Evolutionary conservation across 1,140 invertebrate genomes (phyloP), one percentile per base, ranked within the genome.

Genomic region (Drosophila novamexicana): DNA sequence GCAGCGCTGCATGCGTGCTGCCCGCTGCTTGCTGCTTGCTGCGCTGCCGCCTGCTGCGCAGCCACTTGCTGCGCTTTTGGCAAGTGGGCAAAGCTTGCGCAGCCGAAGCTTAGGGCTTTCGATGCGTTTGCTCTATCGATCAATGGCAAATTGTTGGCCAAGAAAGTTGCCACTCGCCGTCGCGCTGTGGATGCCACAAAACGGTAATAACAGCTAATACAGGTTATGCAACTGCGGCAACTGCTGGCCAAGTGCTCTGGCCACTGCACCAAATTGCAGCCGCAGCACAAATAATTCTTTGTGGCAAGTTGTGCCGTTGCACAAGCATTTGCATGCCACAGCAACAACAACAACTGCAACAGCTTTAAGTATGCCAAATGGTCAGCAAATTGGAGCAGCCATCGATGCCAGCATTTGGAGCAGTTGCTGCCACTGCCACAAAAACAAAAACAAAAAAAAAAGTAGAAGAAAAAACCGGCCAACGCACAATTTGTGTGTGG

Each of bases 131-230:
- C 29, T 68, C 52, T 61, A 58, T 69, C 78, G 65, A 79, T 82
- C 83, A 73, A 82, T 86, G 82, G 82, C 61, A 69, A 77, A 65
- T 70, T 66, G 64, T 79, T 52, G 63, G 9, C 29, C 49, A 75
- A 59, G 57, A 70, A 70, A 70, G 56, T 75, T 74, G 57, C 44
- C 40, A 29, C 22, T 29, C 22, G 22, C 22, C 22, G 22, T 29
- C 22, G 22, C 22, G 32, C 29, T 18, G 49, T 57, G 52, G 65
- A 81, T 81, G 62, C 63, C 63, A 65, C 69, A 81, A 86, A 86
- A 86, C 82, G 82, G 82, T 86, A 86, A 88, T 82, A 88, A 86
- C 82, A 86, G 88, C 82, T 86, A 86, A 86, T 86, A 88, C 82
- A 86, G 82, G 82, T 86, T 86, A 88, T 86, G 82, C 82, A 86